phyloP scores from a whole-genome alignment of 2,113 vertebrate genomes.

The Hiodon tergisus region DNA sequence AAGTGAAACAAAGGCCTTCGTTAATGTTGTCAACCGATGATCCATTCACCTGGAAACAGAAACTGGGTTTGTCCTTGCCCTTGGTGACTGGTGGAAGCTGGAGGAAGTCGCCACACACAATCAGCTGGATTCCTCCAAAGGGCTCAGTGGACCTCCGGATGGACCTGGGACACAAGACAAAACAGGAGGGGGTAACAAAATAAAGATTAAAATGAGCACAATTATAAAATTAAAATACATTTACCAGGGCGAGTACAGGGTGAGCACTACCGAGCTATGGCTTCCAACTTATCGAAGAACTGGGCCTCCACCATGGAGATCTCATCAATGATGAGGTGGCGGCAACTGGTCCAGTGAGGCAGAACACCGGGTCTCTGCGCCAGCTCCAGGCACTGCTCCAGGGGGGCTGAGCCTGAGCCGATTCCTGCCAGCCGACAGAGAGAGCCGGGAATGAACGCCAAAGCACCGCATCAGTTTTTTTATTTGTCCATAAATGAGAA shows the following conservation, averaged over 20 bases:
- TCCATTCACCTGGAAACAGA: slow-evolving; percentile 85
- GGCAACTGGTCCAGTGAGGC: slow-evolving; percentile 85
- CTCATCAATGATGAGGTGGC: slow-evolving; percentile 87
- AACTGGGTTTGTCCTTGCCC: slow-evolving; percentile 70
- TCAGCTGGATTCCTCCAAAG: slow-evolving; percentile 94
- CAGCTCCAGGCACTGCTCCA: slow-evolving; percentile 85
- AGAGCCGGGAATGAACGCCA: neutral
- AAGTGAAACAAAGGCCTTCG: neutral
- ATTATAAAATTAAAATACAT: neutral
- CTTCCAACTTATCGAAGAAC: slow-evolving; percentile 91
- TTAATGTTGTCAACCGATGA: neutral
- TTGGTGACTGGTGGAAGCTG: slow-evolving; percentile 87
- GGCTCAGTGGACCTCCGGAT: slow-evolving; percentile 78
- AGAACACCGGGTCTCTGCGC: slow-evolving; percentile 77
- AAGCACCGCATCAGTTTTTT: too few relatives aligned
- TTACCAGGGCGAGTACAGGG: slow-evolving; percentile 1
- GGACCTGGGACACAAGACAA: slow-evolving; percentile 52
- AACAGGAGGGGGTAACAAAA: neutral
- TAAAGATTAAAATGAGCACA: neutral
- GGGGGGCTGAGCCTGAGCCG: slow-evolving; percentile 77
- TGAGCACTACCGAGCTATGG: slow-evolving; percentile 73
- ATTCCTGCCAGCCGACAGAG: slow-evolving; percentile 65
- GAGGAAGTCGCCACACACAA: slow-evolving; percentile 93
- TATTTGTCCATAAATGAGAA: too few relatives aligned
- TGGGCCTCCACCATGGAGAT: slow-evolving; percentile 93